Conservation (phyloP, 2,888 invertebrate genomes). For the Blastobasis lacticolella region DNA sequence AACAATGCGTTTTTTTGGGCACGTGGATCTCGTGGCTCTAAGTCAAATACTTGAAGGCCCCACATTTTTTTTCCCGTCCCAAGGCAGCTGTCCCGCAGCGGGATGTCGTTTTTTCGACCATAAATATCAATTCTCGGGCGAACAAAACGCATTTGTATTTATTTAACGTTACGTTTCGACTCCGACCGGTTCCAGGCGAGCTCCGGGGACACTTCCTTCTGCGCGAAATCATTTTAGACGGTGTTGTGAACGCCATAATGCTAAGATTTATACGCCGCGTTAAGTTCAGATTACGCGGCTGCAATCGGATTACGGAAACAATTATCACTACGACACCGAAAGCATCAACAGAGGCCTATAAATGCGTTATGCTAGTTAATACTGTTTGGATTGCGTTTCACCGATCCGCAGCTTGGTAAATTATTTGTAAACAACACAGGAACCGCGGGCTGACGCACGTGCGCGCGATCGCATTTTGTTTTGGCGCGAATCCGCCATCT, state of each 20-base stretch:
- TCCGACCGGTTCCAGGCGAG: constrained; percentile 38
- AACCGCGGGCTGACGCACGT: constrained; percentile 38
- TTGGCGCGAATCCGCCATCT: constrained; percentile 34
- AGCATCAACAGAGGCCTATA: constrained; percentile 18
- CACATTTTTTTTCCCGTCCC: constrained; percentile 32
- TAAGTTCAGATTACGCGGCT: too few relatives aligned
- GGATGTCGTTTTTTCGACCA: constrained; percentile 60
- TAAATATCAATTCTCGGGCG: constrained; percentile 69
- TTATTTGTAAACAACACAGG: constrained; percentile 46
- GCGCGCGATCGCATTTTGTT: constrained; percentile 23
- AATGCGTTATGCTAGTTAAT: constrained; percentile 30
- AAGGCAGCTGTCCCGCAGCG: constrained; percentile 51
- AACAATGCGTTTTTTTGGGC: too few relatives aligned
- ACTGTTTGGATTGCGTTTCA: constrained; percentile 28
- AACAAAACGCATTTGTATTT: constrained; percentile 67
- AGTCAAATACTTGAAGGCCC: constrained; percentile 32
- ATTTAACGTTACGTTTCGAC: constrained; percentile 47
- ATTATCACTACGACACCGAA: constrained; percentile 19
- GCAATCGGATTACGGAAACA: too few relatives aligned
- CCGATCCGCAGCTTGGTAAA: constrained; percentile 33
- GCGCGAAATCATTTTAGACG: constrained; percentile 38
- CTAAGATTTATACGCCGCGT: constrained; percentile 9
- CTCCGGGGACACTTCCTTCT: constrained; percentile 45
- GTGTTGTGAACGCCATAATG: constrained; percentile 36
- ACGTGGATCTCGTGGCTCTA: constrained; percentile 17